A percentile compares a stretch with the other conserved stretches of the same genome.
Evolutionary conservation across 35 echinoderm and acorn worm species (phyloP).

Genomic region (Ophiothrix spiculata): DNA sequence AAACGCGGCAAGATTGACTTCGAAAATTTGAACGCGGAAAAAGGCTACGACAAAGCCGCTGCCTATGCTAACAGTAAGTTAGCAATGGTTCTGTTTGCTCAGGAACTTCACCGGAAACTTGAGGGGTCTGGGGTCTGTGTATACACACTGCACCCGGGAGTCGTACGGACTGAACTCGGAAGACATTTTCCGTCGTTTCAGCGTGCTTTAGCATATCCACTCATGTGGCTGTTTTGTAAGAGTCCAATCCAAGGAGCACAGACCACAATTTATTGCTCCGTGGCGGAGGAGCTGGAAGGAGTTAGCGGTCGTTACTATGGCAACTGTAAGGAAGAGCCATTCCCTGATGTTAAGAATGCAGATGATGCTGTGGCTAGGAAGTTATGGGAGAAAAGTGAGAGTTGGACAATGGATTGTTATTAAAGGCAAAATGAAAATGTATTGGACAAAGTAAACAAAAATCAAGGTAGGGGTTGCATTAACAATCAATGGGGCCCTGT

Average conservation of each 20-base stretch:
- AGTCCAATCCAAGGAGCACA: constrained; percentile 73
- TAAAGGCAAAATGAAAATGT: too few species aligned
- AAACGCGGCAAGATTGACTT: constrained; percentile 57
- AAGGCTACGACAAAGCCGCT: constrained; percentile 46
- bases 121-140: constrained; percentile 47
- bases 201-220: constrained; percentile 9
- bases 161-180: constrained; percentile 65
- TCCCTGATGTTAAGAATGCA: constrained; percentile 31
- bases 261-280: constrained; percentile 79
- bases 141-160: constrained; percentile 81
- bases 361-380: constrained; percentile 70
- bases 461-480: too few species aligned
- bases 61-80: constrained; percentile 89
- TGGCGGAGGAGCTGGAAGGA: constrained; percentile 61
- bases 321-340: constrained; percentile 88
- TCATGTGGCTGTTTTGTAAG: constrained; percentile 82
- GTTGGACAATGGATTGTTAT: too few species aligned
- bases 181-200: not conserved
- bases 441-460: too few species aligned
- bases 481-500: too few species aligned
- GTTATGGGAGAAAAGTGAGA: constrained; percentile 93
- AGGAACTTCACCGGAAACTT: constrained; percentile 63
- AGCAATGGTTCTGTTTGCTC: constrained; percentile 80
- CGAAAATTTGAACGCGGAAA: constrained; percentile 57
- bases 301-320: constrained; percentile 74